These are phyloP conservation scores for Chrysodeixis includens DNA, from an alignment of 2,888 invertebrate species.

Conservation along the genomic window DNA sequence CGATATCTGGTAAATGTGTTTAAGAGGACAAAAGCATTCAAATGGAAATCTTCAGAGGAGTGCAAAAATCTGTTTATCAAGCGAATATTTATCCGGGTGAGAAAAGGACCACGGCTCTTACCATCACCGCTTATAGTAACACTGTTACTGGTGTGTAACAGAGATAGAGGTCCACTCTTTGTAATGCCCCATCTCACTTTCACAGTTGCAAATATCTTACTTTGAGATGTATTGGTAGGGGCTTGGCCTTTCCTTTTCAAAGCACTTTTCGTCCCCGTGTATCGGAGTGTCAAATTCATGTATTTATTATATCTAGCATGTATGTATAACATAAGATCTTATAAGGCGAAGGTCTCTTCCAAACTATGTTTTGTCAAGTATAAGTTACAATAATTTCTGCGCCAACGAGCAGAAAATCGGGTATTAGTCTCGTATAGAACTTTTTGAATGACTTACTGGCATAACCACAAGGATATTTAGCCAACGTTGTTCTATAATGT, in stretches of 20 bases:
- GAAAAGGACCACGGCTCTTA: not conserved
- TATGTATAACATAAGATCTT: not conserved
- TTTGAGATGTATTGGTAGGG: too few species aligned
- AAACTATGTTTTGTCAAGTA: not conserved
- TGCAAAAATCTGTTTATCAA: slow-evolving; percentile 1
- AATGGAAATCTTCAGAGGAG: slow-evolving; percentile 2
- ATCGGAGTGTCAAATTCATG: not conserved
- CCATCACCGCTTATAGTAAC: too few species aligned
- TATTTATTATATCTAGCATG: not conserved
- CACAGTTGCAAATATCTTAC: too few species aligned
- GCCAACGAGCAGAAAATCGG: too few species aligned
- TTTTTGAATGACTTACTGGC: too few species aligned
- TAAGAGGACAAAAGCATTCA: not conserved
- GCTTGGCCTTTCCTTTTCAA: not conserved
- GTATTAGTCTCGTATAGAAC: too few species aligned
- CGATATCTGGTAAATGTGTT: not conserved
- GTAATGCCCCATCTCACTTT: too few species aligned
- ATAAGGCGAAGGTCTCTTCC: not conserved
- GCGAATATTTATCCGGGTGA: slow-evolving; percentile 4
- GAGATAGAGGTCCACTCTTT: too few species aligned
- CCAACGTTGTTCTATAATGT: too few species aligned
- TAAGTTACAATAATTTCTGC: too few species aligned
- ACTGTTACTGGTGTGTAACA: too few species aligned
- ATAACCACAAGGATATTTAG: too few species aligned
- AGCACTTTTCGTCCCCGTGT: not conserved